Percentiles rank a stretch among this genome's conserved stretches.
These are phyloP conservation scores for Megalops cyprinoides DNA, from an alignment of 2,797 vertebrate genomes.

Conservation along the genomic window DNA sequence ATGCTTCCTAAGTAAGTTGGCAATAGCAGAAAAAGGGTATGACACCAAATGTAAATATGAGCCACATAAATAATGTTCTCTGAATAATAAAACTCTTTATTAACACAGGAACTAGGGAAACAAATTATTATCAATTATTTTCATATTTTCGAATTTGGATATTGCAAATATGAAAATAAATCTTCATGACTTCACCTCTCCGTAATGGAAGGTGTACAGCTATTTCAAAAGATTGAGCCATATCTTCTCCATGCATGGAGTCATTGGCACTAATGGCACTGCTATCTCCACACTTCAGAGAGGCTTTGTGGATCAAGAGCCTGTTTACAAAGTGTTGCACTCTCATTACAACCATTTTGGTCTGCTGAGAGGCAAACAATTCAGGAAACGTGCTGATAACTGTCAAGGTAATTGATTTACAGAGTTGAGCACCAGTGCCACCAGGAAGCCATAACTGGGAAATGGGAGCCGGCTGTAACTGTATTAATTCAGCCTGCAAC, in stretches of 20 bases:
- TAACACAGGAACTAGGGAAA: no score
- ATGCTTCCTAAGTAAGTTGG: not conserved
- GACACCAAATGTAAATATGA: not conserved
- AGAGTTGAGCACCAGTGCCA: not conserved
- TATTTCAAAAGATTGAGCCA: not conserved
- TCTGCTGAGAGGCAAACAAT: not conserved
- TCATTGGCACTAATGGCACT: no score
- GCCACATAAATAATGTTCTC: not conserved
- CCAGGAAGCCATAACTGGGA: not conserved
- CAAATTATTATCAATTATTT: no score
- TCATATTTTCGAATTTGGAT: no score
- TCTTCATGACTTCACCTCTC: no score
- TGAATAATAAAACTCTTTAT: no score
- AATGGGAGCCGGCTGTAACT: constrained; percentile 4
- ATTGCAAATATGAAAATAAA: no score
- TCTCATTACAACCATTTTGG: not conserved
- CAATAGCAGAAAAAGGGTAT: not conserved
- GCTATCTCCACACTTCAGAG: not conserved
- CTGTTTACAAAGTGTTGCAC: not conserved
- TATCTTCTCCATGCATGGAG: not conserved
- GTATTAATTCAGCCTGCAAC: not conserved
- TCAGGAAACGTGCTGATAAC: constrained; percentile 3
- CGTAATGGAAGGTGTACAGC: not conserved
- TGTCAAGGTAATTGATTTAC: constrained; percentile 5
- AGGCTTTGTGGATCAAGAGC: not conserved